These are phyloP conservation scores for Wiebesia pumilae DNA, from an alignment of 1,140 invertebrate species.

Conservation along the genomic window DNA sequence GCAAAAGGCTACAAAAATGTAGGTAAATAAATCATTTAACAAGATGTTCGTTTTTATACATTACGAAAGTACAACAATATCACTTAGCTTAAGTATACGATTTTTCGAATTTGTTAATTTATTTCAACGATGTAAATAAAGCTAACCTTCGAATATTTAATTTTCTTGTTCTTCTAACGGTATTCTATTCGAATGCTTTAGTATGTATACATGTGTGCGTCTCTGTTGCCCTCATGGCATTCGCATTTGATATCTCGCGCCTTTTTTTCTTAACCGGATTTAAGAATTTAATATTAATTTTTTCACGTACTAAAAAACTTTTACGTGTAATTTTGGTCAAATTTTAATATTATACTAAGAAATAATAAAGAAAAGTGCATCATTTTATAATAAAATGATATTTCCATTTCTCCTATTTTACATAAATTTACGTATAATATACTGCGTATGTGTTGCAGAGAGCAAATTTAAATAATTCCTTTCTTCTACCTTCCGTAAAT, in stretches of 20 bases:
- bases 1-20: too few species aligned
- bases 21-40: too few species aligned
- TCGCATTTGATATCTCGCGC: background rate
- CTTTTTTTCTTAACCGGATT: background rate
- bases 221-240: background rate
- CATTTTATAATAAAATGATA: background rate
- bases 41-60: background rate
- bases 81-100: background rate
- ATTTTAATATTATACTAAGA: too few species aligned
- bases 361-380: background rate
- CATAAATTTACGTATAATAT: background rate
- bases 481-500: background rate
- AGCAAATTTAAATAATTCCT: background rate
- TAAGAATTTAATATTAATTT: background rate
- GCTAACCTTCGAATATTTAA: conserved; percentile 34
- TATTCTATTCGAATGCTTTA: background rate
- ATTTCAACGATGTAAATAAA: conserved; percentile 16
- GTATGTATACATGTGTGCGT: background rate
- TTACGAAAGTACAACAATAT: background rate
- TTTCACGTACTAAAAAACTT: background rate
- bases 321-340: background rate
- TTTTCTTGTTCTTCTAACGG: background rate
- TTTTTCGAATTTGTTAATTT: background rate
- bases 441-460: background rate
- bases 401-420: background rate